Evolutionary conservation across 1,140 invertebrate genomes (phyloP).

Genomic region (Drosophila miranda): DNA sequence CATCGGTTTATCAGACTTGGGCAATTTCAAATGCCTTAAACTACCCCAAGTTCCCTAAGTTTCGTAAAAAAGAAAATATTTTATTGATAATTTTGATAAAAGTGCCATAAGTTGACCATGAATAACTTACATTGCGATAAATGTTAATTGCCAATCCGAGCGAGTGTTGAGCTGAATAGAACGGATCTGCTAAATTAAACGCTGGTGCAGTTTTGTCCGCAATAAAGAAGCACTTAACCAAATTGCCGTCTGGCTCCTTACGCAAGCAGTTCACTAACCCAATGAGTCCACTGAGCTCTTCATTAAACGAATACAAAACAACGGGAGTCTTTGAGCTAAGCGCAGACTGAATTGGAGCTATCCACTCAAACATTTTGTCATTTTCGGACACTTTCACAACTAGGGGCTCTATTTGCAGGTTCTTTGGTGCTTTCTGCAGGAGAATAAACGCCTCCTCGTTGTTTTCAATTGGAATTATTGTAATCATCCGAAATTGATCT

Average conservation of each 20-base stretch:
- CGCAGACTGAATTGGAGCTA: slow-evolving; percentile 83
- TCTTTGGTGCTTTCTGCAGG: slow-evolving; percentile 70
- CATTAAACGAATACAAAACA: slow-evolving; percentile 85
- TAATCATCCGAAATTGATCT: slow-evolving; percentile 58
- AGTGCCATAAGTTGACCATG: neutral
- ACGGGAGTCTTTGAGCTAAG: slow-evolving; percentile 83
- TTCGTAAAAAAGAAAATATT: neutral
- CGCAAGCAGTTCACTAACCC: slow-evolving; percentile 91
- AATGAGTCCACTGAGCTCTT: slow-evolving; percentile 89
- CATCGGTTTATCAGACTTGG: slow-evolving; percentile 75
- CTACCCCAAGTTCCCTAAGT: slow-evolving; percentile 89
- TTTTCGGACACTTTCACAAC: slow-evolving; percentile 66
- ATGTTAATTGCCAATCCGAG: slow-evolving; percentile 93
- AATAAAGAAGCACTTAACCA: slow-evolving; percentile 86
- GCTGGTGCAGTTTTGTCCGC: slow-evolving; percentile 86
- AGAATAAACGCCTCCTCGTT: slow-evolving; percentile 74
- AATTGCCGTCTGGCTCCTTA: slow-evolving; percentile 87
- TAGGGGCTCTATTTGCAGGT: slow-evolving; percentile 52
- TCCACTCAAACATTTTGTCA: slow-evolving; percentile 83
- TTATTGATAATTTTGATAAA: neutral
- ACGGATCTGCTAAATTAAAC: slow-evolving; percentile 86
- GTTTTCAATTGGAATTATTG: slow-evolving; percentile 62
- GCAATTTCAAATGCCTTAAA: slow-evolving; percentile 87
- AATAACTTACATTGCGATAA: slow-evolving; percentile 84
- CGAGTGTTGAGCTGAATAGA: slow-evolving; percentile 87